Base-by-base conservation (phyloP, 2,797 vertebrate genomes). In the Naso thynnoides region DNA sequence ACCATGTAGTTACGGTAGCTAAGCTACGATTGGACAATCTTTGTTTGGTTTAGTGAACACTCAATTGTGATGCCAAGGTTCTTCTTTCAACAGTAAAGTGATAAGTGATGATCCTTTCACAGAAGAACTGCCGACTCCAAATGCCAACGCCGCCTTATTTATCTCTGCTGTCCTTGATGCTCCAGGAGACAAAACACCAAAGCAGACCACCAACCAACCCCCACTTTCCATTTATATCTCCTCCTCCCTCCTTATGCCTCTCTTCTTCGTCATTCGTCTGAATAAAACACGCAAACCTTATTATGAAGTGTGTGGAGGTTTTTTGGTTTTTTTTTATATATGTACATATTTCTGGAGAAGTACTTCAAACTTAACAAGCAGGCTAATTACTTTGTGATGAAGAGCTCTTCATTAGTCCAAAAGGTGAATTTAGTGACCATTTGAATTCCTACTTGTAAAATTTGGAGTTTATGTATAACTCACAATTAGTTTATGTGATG, bases 121-220 rank as follows among this genome's bases (percentile, higher is more conserved):
- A 18, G 60, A 65, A 49, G 78, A 82, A 83, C 49, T 68, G 66
- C 65, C 53, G 76, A 67, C 83, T 81, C 73, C 62, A 89, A 92
- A 91, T 82, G 83, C 86, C 84, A 88, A 52, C 26, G 63, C 59
- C 44, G 54, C 26, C 69, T 86, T 90, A 85, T 91, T 89, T 85
- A 84, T 90, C 76, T 73, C 59, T 26, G 39, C 58, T 58, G 68
- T 88, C 84, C 65, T 81, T 85, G 81, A 79, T 63, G 62, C 52
- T 77, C 70, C 78, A 56, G 82, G 66, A 80, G 70, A 77, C 52
- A 56, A 78, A 87, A 82, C 70, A 70, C 64, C 55, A 42, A 19
- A 44, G 47, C n/a, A 39, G 58, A 61, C 57, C 44, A 50, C 59
- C 53, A 55, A 42, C 53, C 63, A 59, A 14, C 54, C 57, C 61